A percentile compares a stretch with the other conserved stretches of the same genome.
Evolutionary conservation across 2,797 vertebrate genomes (phyloP).

Genomic region (Takifugu rubripes): DNA sequence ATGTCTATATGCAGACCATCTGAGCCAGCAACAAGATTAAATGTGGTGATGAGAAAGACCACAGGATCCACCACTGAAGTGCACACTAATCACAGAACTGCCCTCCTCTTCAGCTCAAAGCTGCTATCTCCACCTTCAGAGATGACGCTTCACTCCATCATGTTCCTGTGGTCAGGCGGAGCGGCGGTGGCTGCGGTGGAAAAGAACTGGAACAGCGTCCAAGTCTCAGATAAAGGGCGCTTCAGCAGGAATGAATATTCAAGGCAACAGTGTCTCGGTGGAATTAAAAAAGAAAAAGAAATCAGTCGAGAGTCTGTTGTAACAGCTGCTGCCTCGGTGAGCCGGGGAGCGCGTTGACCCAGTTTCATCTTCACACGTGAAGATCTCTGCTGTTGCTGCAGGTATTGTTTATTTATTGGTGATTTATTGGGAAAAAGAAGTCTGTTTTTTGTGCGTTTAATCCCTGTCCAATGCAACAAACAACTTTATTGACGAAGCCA

Average conservation of each 20-base stretch:
- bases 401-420: too few species aligned
- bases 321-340: conserved; percentile 32
- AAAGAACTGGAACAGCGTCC: neutral
- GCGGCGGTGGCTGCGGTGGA: neutral
- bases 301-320: conserved; percentile 16
- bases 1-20: too few species aligned
- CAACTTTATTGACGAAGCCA: neutral
- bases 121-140: neutral
- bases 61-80: neutral
- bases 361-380: conserved; percentile 20
- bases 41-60: neutral
- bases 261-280: neutral
- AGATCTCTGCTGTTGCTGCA: neutral
- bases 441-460: too few species aligned
- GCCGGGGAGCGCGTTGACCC: conserved; percentile 10
- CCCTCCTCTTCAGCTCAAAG: neutral
- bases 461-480: neutral
- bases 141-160: too few species aligned
- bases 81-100: neutral
- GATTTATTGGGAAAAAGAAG: too few species aligned
- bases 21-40: too few species aligned
- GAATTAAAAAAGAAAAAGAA: conserved; percentile 14
- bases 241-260: conserved; percentile 1
- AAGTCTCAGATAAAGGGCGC: neutral
- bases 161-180: too few species aligned